Evolutionary conservation across 2,113 vertebrate genomes (phyloP).

Genomic region (Callorhinus ursinus): DNA sequence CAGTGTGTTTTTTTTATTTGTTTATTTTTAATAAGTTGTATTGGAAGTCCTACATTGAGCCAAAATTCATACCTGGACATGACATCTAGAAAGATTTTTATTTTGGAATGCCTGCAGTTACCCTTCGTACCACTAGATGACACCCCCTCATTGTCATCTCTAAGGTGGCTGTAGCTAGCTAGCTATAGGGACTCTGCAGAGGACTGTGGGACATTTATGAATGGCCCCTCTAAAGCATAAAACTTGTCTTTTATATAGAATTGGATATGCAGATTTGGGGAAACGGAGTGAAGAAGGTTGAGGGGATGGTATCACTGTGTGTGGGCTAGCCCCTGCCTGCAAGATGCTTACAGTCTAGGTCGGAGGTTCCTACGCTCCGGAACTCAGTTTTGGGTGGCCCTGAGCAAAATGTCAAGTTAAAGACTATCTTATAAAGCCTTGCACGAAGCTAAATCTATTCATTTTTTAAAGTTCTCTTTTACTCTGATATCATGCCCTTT

Average conservation of each 20-base stretch:
- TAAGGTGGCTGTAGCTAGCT: not conserved
- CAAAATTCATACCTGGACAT: not conserved
- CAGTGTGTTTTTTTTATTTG: not conserved
- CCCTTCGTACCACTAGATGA: slow-evolving; percentile 45
- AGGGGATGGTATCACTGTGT: not conserved
- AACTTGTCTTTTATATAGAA: not conserved
- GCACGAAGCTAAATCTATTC: not conserved
- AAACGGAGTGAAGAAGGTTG: not conserved
- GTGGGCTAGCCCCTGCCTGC: not conserved
- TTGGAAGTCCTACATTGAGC: not conserved
- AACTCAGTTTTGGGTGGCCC: no score
- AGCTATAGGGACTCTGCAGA: not conserved
- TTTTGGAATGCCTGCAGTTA: slow-evolving; percentile 1
- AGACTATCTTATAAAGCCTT: not conserved
- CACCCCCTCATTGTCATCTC: slow-evolving; percentile 7
- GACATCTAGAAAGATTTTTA: not conserved
- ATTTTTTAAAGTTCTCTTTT: not conserved
- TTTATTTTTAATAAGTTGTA: not conserved
- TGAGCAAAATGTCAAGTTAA: slow-evolving; percentile 1
- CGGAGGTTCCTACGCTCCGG: not conserved
- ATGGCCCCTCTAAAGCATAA: not conserved
- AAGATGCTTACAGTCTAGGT: not conserved
- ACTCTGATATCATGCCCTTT: not conserved
- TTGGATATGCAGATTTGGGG: not conserved
- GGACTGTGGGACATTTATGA: not conserved